Conservation (phyloP, 2,888 invertebrate species). For the Catocala fraxini region DNA sequence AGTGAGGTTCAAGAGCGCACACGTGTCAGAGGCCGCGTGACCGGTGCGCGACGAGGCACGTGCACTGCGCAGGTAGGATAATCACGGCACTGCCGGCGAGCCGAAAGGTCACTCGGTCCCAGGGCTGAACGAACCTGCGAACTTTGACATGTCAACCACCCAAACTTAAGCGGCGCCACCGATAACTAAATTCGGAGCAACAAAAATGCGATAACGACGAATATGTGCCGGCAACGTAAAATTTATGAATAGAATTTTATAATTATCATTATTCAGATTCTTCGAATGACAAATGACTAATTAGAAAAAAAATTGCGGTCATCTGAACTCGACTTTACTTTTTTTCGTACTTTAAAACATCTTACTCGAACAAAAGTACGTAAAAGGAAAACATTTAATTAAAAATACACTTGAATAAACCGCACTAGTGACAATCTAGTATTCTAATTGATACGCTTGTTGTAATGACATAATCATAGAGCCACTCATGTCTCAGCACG, state of each 20-base stretch:
- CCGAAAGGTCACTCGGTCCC: conserved; percentile 56
- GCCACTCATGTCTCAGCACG: conserved; percentile 39
- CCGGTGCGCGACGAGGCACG: conserved; percentile 63
- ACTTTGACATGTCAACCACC: conserved; percentile 34
- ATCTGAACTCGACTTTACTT: neutral
- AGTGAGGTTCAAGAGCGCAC: conserved; percentile 82
- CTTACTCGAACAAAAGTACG: neutral
- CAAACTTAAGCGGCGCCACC: neutral
- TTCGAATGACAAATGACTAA: conserved; percentile 12
- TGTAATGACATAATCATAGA: conserved; percentile 45
- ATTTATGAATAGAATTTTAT: conserved; percentile 16
- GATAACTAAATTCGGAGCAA: conserved; percentile 20
- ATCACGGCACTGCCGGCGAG: conserved; percentile 45
- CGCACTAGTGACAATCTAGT: neutral
- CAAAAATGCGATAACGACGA: conserved; percentile 34
- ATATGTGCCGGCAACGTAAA: conserved; percentile 19
- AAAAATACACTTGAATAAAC: neutral
- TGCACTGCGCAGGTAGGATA: conserved; percentile 62
- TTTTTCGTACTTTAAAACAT: too few species aligned
- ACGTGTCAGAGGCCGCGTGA: conserved; percentile 82
- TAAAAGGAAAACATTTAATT: neutral
- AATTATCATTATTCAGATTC: conserved; percentile 16
- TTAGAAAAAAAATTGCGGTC: neutral
- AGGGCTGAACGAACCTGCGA: conserved; percentile 35
- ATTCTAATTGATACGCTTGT: conserved; percentile 34